Base-by-base conservation (phyloP, 2,888 invertebrate genomes). In the Belgica antarctica region DNA sequence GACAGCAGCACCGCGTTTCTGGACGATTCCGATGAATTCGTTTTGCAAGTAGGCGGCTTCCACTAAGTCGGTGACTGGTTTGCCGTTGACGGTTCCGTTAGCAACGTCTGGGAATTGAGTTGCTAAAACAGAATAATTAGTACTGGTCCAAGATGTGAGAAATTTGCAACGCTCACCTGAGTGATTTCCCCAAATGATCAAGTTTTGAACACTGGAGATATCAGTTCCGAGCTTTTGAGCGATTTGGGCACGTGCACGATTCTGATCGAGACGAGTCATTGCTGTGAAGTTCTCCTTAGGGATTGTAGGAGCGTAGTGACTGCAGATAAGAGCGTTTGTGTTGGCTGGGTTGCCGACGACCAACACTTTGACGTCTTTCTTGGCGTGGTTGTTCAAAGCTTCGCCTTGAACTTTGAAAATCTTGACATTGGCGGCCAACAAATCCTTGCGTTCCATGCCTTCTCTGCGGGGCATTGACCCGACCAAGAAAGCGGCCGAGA, bases 261-360 rank as follows among this genome's bases (percentile, higher is more conserved):
- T 99, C 79, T 99, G 98, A 81, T 99, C 99, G 65, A 99, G 84
- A 72, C 99, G 86, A 0, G 99, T 99, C 93, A 99, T 95, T 8
- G 97, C 97, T 41, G 94, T 91, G 80, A 99, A 98, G 81, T 98
- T 98, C 78, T 93, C 90, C 75, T 89, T 89, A 17, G 98, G 96
- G 77, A 99, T 97, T 22, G 94, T 91, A 12, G 96, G 96, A 25
- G 96, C 96, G 78, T 95, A 97, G 77, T 94, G 93, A 10, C 94
- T 90, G 79, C 96, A 95, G 74, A 99, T 94, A 63, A 94, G 82
- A 10, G 97, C 97, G 82, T 99, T 99, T 2, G 99, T 99, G 80
- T 99, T 99, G 17, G 99, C 99, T 65, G 99, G 99, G 81, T 99
- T 99, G 47, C 99, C 99, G 74, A 99, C 99, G 36, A 99, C 98